Evolutionary conservation across 1,140 invertebrate genomes (phyloP).

Genomic region (Colletes latitarsis): DNA sequence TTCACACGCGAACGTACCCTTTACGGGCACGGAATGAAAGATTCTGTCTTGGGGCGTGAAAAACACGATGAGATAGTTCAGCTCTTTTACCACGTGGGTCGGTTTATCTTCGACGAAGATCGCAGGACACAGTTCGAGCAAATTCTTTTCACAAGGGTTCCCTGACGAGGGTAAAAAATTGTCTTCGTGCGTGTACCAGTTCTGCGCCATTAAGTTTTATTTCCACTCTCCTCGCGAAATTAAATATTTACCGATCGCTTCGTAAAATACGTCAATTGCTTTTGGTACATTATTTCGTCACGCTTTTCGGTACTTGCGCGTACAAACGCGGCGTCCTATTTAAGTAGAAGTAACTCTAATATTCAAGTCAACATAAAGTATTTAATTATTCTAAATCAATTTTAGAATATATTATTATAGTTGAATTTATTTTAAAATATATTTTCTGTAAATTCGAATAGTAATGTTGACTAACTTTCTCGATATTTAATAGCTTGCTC

Average conservation of each 20-base stretch:
- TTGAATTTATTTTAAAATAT: no score
- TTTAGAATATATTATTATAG: no score
- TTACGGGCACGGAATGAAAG: constrained; percentile 18
- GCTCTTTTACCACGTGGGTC: constrained; percentile 47
- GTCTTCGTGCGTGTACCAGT: constrained; percentile 5
- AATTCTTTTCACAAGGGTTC: constrained; percentile 35
- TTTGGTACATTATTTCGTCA: no score
- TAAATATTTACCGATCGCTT: neutral
- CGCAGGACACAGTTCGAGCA: constrained; percentile 23
- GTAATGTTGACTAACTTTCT: no score
- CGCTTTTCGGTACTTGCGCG: no score
- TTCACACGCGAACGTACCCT: constrained; percentile 45
- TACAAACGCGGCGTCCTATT: no score
- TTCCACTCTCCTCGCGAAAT: neutral
- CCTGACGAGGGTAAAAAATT: neutral
- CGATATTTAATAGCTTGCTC: no score
- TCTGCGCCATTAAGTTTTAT: constrained; percentile 17
- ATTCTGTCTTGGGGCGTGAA: constrained; percentile 43
- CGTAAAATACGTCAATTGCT: neutral
- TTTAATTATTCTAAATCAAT: no score
- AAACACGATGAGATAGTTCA: constrained; percentile 51
- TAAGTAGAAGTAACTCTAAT: no score
- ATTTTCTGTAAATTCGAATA: no score
- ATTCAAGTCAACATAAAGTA: no score
- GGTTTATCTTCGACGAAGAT: constrained; percentile 36